These are phyloP conservation scores for Tiliqua scincoides DNA, from an alignment of 2,113 vertebrate species.

Conservation along the genomic window DNA sequence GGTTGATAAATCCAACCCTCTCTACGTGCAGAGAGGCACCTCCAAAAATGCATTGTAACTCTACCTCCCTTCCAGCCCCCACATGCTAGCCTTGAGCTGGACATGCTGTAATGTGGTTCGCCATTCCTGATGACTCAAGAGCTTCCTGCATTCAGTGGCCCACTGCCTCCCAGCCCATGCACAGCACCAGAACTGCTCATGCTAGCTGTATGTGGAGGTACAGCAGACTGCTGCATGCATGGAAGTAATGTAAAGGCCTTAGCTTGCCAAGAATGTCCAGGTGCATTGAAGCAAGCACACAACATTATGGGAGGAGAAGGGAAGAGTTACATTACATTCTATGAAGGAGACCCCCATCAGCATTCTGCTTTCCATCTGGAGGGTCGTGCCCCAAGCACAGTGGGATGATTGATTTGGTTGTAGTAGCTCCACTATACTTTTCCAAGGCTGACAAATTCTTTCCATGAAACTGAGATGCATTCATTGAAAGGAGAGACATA, in stretches of 20 bases:
- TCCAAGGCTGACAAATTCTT: conserved; percentile 57
- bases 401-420: conserved; percentile 43
- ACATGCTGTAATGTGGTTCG: not conserved
- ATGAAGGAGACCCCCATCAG: not conserved
- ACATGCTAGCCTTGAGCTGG: not conserved
- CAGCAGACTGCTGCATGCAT: not conserved
- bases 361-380: not conserved
- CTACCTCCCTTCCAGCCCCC: too few species aligned
- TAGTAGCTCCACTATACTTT: conserved; percentile 46
- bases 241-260: not conserved
- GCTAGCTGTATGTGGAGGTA: not conserved
- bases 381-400: not conserved
- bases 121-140: not conserved
- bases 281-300: not conserved
- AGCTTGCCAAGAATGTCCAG: not conserved
- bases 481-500: conserved; percentile 77
- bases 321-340: not conserved
- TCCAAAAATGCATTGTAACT: not conserved
- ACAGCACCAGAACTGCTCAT: not conserved
- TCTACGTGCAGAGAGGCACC: not conserved
- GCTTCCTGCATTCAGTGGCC: not conserved
- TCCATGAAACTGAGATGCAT: conserved; percentile 69
- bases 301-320: not conserved
- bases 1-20: not conserved
- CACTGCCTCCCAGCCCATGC: not conserved